Evolutionary conservation across 2,888 invertebrate genomes (phyloP).

Genomic region (Diplazon laetatorius): DNA sequence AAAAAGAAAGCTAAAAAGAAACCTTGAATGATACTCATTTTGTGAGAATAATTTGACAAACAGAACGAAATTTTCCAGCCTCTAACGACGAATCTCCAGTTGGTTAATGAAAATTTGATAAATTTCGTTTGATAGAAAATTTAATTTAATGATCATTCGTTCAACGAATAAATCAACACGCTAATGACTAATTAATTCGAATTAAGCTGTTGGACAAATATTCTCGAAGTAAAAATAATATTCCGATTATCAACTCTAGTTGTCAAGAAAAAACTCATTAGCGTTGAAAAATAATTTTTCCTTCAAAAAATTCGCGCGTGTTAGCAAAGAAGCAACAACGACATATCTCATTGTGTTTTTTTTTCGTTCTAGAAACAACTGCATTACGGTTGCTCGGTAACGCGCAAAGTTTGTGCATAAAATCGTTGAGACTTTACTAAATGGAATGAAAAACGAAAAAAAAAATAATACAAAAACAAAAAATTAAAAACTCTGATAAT

Average conservation of each 20-base stretch:
- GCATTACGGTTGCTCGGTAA: constrained; percentile 30
- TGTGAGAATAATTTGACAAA: too few relatives aligned
- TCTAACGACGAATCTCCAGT: too few relatives aligned
- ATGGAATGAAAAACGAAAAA: constrained; percentile 23
- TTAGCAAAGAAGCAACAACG: constrained; percentile 28
- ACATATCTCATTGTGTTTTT: constrained; percentile 64
- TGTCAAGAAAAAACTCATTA: background rate
- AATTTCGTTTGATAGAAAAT: too few relatives aligned
- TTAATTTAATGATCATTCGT: too few relatives aligned
- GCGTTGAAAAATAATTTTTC: background rate
- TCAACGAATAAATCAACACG: too few relatives aligned
- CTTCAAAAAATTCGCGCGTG: background rate
- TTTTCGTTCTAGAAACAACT: constrained; percentile 43
- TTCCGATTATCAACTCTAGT: background rate
- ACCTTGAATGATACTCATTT: too few relatives aligned
- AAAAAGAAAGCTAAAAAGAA: too few relatives aligned
- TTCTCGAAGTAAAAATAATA: background rate
- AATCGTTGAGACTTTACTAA: constrained; percentile 25
- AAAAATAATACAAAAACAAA: constrained; percentile 39
- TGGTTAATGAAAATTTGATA: too few relatives aligned
- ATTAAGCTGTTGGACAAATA: background rate
- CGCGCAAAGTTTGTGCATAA: constrained; percentile 37
- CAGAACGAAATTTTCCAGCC: too few relatives aligned
- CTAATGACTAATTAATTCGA: too few relatives aligned
- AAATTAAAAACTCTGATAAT: constrained; percentile 52